A percentile compares a stretch with the other conserved stretches of the same genome.
These are phyloP conservation scores for Euleptes europaea DNA, from an alignment of 2,113 vertebrate species.

Conservation along the genomic window DNA sequence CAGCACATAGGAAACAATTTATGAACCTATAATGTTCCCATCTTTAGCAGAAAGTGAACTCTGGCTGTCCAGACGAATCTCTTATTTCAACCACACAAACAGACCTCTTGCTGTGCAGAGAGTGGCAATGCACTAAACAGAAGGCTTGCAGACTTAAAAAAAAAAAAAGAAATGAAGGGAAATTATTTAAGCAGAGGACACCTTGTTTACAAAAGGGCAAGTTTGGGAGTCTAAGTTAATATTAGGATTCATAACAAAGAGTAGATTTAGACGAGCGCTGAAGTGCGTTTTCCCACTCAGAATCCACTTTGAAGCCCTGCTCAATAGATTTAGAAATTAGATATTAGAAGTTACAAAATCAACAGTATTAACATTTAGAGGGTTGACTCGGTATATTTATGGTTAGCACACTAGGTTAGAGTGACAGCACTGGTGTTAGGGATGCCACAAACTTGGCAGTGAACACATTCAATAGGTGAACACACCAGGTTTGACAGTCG, in stretches of 20 bases:
- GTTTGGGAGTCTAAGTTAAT: conserved; percentile 74
- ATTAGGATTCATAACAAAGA: conserved; percentile 73
- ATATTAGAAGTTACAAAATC: conserved; percentile 24
- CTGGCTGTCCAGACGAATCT: conserved; percentile 38
- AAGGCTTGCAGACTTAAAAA: conserved; percentile 43
- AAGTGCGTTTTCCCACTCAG: not conserved
- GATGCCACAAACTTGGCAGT: too few species aligned
- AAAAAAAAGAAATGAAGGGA: conserved; percentile 28
- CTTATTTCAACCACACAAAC: conserved; percentile 70
- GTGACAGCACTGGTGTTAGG: too few species aligned
- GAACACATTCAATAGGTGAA: too few species aligned
- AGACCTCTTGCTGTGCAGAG: conserved; percentile 49
- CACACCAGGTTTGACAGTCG: too few species aligned
- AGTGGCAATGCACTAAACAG: conserved; percentile 34
- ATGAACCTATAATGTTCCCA: conserved; percentile 54
- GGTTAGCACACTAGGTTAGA: too few species aligned
- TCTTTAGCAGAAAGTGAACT: conserved; percentile 26
- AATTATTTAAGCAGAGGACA: conserved; percentile 60
- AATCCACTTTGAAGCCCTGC: not conserved
- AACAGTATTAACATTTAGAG: not conserved
- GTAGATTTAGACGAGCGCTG: conserved; percentile 55
- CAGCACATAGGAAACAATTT: conserved; percentile 69
- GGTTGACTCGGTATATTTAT: too few species aligned
- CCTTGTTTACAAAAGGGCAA: conserved; percentile 71
- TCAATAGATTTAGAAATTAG: not conserved